Conservation (phyloP, 2,113 vertebrate species). For the Charadrius vociferus region DNA sequence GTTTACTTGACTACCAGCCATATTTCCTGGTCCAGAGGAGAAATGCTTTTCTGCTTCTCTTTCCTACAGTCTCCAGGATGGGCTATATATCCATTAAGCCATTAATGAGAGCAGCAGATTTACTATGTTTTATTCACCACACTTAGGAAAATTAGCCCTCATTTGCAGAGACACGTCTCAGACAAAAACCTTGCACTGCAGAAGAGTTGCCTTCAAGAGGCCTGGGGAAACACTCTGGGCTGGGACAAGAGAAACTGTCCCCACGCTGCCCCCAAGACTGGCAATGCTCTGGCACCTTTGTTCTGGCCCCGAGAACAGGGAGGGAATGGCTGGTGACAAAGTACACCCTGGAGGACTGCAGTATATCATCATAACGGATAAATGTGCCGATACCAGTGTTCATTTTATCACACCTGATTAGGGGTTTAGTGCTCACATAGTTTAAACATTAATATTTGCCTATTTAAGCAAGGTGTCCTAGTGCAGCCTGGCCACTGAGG, state of each 20-base stretch:
- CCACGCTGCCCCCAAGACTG: fast-evolving
- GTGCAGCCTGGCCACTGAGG: background rate
- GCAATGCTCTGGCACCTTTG: background rate
- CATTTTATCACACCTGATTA: background rate
- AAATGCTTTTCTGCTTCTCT: background rate
- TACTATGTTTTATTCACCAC: background rate
- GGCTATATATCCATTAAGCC: background rate
- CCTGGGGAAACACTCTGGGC: fast-evolving
- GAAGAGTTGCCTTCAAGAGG: background rate
- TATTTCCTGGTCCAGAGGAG: background rate
- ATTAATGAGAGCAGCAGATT: background rate
- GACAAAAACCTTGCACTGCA: background rate
- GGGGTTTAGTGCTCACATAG: background rate
- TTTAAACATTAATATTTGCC: constrained; percentile 58
- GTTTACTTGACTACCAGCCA: background rate
- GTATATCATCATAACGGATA: background rate
- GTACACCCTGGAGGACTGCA: background rate
- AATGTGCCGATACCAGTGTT: background rate
- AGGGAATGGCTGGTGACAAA: constrained; percentile 27
- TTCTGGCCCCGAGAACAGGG: background rate
- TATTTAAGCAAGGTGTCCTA: background rate
- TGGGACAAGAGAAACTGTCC: background rate
- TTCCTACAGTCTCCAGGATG: background rate
- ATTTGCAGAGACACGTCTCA: background rate
- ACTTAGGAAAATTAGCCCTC: background rate